Base-by-base conservation (phyloP, 1,140 invertebrate genomes). In the Limonius californicus region DNA sequence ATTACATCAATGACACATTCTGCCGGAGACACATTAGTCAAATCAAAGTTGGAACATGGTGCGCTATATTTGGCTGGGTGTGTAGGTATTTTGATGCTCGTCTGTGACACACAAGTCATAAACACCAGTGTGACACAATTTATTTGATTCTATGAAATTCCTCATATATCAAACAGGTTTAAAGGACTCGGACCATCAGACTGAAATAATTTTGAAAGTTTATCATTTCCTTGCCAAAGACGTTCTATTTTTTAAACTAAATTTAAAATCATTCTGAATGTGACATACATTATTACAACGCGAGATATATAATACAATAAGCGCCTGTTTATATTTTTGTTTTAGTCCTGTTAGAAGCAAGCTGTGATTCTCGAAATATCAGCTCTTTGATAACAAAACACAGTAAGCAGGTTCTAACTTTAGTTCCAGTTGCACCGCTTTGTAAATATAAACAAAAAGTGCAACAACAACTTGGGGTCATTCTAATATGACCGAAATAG, bases 1-100 rank as follows among this genome's bases (percentile, higher is more conserved):
- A 63, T 66, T 66, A 62, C 61, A 56, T 66, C 61, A 63, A 66
- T 59, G 64, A 59, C 64, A 66, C 61, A 58, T 63, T 62, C 39
- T 54, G 53, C 57, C 30, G 39, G 57, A 59, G 54, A 59, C 23
- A 47, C 57, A 66, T 66, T 66, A 66, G 64, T 66, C 61, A 66
- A 63, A 66, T 62, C 64, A 60, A 42, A 61, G 43, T 57, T 23
- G 54, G 43, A 57, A 45, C 39, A 55, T 15, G 18, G 50, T 19
- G 30, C 35, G 21, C 61, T 66, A 66, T 62, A 63, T 66, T 66
- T 66, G 61, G 42, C 20, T 21, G 35, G 23, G 0, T 14, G 61
- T 15, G 12, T 45, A 45, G 42, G 20, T 50, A 50, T 50, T 54
- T 15, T 54, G 59, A 27, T 60, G 59, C 23, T 54, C 47, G 47